A percentile compares a stretch with the other conserved stretches of the same genome.
These are phyloP conservation scores for Oxyura jamaicensis DNA, from an alignment of 2,113 vertebrate genomes.

Conservation along the genomic window DNA sequence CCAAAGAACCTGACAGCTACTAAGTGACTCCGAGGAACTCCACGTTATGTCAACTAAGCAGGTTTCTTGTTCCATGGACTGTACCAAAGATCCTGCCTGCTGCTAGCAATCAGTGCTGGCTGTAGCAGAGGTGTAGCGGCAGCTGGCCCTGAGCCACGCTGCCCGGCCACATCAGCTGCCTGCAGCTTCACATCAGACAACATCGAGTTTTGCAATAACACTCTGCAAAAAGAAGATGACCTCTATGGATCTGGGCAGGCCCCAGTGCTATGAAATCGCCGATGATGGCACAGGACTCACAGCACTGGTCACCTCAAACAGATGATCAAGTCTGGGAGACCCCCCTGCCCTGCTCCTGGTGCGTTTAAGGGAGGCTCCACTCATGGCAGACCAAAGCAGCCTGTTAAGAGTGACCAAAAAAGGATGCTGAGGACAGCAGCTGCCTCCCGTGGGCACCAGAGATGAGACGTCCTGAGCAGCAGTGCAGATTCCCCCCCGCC, in stretches of 20 bases:
- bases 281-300: accelerated
- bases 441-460: slow-evolving; percentile 6
- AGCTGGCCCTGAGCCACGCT: neutral
- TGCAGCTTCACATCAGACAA: neutral
- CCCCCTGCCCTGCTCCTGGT: neutral
- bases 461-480: neutral
- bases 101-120: accelerated
- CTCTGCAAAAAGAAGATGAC: neutral
- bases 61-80: neutral
- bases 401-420: neutral
- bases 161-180: neutral
- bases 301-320: accelerated
- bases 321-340: accelerated
- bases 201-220: neutral
- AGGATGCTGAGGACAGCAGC: neutral
- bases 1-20: neutral
- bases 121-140: neutral
- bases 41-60: neutral
- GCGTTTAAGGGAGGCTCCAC: neutral
- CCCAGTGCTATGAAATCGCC: accelerated
- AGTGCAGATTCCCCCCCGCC: neutral
- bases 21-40: neutral
- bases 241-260: accelerated
- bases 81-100: neutral
- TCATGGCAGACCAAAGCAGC: neutral